Percentiles rank a stretch among this genome's conserved stretches.
These are phyloP conservation scores for Euplexia lucipara DNA, from an alignment of 2,888 invertebrate species.

Conservation along the genomic window DNA sequence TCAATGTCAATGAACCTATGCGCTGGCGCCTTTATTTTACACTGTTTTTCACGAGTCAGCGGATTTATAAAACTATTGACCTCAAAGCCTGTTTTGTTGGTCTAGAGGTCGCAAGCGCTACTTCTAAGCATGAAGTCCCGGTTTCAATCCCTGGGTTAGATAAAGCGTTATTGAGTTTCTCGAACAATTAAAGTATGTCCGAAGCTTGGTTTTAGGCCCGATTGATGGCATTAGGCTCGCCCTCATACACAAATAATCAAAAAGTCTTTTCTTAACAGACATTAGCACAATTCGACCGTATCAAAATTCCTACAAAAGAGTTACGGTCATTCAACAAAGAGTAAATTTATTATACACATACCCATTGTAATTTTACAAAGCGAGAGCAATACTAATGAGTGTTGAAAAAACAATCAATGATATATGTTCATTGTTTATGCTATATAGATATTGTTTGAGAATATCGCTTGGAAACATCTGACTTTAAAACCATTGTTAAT, in stretches of 20 bases:
- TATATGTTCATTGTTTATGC: slow-evolving; percentile 73
- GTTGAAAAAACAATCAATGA: slow-evolving; percentile 75
- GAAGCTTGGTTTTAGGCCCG: no score
- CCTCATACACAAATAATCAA: not conserved
- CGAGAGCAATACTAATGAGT: slow-evolving; percentile 43
- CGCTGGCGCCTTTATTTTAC: slow-evolving; percentile 61
- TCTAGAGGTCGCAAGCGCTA: no score
- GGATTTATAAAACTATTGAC: slow-evolving; percentile 48
- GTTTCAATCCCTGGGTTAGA: no score
- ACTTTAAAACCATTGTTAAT: slow-evolving; percentile 34
- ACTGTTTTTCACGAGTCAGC: slow-evolving; percentile 36
- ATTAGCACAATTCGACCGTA: no score
- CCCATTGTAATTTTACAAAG: slow-evolving; percentile 62
- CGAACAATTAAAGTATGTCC: no score
- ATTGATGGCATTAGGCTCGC: no score
- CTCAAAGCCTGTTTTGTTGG: no score
- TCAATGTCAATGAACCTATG: slow-evolving; percentile 82
- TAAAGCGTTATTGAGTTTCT: no score
- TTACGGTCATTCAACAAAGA: slow-evolving; percentile 15
- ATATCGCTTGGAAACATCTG: slow-evolving; percentile 57
- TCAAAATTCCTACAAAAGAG: not conserved
- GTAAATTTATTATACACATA: slow-evolving; percentile 35
- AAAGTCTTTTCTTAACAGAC: not conserved
- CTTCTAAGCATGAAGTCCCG: no score
- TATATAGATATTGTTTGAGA: slow-evolving; percentile 61